Evolutionary conservation across 2,888 invertebrate genomes (phyloP), one percentile per base, ranked within the genome.

Genomic region (Carabus problematicus): DNA sequence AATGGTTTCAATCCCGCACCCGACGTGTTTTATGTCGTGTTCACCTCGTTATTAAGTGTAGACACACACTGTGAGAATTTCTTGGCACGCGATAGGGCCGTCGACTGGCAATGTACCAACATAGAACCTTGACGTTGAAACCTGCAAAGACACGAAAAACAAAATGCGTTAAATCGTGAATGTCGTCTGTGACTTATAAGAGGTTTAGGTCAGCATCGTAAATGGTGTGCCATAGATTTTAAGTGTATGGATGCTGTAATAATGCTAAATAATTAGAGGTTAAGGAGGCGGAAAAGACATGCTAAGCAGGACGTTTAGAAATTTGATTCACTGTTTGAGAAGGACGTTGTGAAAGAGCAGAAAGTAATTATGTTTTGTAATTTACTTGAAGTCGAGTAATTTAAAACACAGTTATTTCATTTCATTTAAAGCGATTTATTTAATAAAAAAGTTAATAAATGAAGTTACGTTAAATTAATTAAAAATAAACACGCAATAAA

Each of bases 81-180:
- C 16, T 52, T 52, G 52, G 52, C 52, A 52, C 8, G 4, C 6
- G 52, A 16, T 52, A 16, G 1, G 12, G 0, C 18, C 52, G 9
- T 52, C 14, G 12, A 29, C 52, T 52, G 52, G 52, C 52, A 52
- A 14, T 9, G 16, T 12, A 9, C 52, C 52, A 52, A 52, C 11
- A 12, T 18, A 52, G 52, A 52, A 64, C 64, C 64, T 64, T 64
- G 64, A 64, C 64, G 64, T 64, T 64, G 64, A 55, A 64, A 64
- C 18, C 54, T 29, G 29, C 29, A 29, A 29, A 29, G 29, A 29
- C 29, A 29, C 29, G 29, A 29, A 29, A 29, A 29, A 29, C 29
- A 29, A 29, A 29, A 6, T 29, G 29, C 6, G 29, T 29, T 29
- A 29, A 29, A 29, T 19, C 52, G 19, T 52, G 52, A 19, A 52